Evolutionary conservation across 2,113 vertebrate genomes (phyloP), one percentile per base, ranked within the genome.

Genomic region (Hippoglossus stenolepis): DNA sequence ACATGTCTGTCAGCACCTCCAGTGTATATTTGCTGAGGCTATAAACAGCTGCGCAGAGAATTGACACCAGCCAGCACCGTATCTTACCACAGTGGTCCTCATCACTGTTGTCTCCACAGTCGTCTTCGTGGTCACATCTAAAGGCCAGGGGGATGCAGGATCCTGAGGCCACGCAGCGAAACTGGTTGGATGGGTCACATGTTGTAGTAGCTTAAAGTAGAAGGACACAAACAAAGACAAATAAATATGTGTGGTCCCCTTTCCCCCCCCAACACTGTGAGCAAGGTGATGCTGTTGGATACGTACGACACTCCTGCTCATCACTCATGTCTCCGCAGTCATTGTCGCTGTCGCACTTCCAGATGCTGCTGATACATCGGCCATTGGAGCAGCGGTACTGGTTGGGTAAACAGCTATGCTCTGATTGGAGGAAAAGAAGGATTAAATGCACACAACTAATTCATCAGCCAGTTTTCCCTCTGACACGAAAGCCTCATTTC

Each of bases 251-350:
- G 18, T n/a, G 14, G 17, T 2, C 40, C 69, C 15, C 12, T 62
- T 2, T 64, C 18, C n/a, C 12, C 12, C 28, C 28, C 31, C 31
- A 31, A 31, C 31, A 38, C 20, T 1, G 1, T 7, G 18, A 40
- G 40, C 11, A n/a, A 8, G 40, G 40, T 2, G 15, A 9, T 0
- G 9, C 1, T 0, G 13, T 6, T 1, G n/a, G 59, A 49, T 18
- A 95, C 97, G 97, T 81, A 98, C 97, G 98, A 90, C 98, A 99
- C 85, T 97, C 95, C 67, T 91, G 96, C 86, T 99, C 98, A 0
- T 99, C 98, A 0, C 97, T 99, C 96, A 97, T 97, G 93, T 99
- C 98, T 4, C 97, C 97, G 0, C 98, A 99, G 95, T 99, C 98
- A 0, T 99, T 97, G 90, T 99, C 97, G 0, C 96, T 96, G 90